A percentile compares a stretch with the other conserved stretches of the same genome.
Evolutionary conservation across 2,113 vertebrate species (phyloP).

Genomic region (Dipodomys merriami): DNA sequence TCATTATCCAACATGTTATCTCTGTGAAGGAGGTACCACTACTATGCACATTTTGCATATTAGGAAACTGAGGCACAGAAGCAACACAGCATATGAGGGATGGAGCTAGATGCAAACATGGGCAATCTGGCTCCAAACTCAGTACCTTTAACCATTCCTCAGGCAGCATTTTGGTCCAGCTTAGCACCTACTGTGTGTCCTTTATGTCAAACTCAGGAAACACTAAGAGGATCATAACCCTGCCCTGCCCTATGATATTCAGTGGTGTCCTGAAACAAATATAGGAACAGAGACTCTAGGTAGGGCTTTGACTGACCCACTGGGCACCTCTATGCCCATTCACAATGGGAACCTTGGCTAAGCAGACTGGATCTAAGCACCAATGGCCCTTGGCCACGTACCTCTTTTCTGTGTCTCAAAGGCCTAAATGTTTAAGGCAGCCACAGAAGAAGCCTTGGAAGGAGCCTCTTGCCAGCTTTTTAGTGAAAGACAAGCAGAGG

Average conservation of each 20-base stretch:
- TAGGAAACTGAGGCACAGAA: neutral
- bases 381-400: neutral
- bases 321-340: neutral
- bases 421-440: neutral
- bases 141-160: neutral
- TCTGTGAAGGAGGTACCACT: neutral
- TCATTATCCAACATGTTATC: neutral
- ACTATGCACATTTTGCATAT: neutral
- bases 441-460: neutral
- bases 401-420: neutral
- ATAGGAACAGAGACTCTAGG: neutral
- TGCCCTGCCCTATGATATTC: neutral
- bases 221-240: neutral
- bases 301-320: neutral
- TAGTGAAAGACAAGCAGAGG: neutral
- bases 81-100: neutral
- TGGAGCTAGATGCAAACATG: neutral
- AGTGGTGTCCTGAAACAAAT: neutral
- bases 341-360: neutral
- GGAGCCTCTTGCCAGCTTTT: neutral
- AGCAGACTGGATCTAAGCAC: neutral
- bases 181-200: neutral
- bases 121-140: neutral
- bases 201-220: neutral
- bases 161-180: neutral